These are phyloP conservation scores for Temnothorax ravouxi DNA, from an alignment of 2,888 invertebrate genomes.

Conservation along the genomic window DNA sequence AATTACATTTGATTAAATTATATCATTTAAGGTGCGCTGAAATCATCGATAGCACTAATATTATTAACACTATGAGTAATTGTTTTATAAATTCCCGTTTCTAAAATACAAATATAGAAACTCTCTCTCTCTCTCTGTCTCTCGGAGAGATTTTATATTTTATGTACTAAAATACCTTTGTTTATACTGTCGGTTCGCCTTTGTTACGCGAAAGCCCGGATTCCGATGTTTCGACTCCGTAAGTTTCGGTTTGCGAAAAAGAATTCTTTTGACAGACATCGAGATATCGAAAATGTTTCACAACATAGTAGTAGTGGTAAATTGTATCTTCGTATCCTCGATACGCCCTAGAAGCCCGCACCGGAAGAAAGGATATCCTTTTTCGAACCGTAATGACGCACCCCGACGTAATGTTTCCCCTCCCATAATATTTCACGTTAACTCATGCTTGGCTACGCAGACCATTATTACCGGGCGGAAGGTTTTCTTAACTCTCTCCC, in stretches of 20 bases:
- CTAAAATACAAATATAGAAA: too few relatives aligned
- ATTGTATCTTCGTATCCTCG: slow-evolving; percentile 17
- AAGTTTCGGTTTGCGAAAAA: slow-evolving; percentile 3
- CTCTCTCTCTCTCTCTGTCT: too few relatives aligned
- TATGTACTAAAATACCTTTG: background rate
- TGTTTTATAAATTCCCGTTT: background rate
- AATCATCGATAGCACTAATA: background rate
- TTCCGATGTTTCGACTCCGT: background rate
- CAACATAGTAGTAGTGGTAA: background rate
- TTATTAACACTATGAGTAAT: slow-evolving; percentile 7
- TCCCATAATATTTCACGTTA: slow-evolving; percentile 17
- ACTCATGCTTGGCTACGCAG: background rate
- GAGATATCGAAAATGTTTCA: background rate
- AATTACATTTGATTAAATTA: slow-evolving; percentile 7
- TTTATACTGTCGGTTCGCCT: background rate
- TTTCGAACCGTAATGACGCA: slow-evolving; percentile 20
- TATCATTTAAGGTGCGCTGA: background rate
- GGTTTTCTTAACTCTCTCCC: slow-evolving; percentile 4
- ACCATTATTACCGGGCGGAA: slow-evolving; percentile 8
- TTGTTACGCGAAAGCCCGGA: background rate
- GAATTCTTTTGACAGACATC: background rate
- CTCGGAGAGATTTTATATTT: background rate
- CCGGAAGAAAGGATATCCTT: slow-evolving; percentile 21
- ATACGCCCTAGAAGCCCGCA: background rate
- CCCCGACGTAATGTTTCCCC: slow-evolving; percentile 14